Conservation (phyloP, 2,113 vertebrate species). For the Otis tarda region DNA sequence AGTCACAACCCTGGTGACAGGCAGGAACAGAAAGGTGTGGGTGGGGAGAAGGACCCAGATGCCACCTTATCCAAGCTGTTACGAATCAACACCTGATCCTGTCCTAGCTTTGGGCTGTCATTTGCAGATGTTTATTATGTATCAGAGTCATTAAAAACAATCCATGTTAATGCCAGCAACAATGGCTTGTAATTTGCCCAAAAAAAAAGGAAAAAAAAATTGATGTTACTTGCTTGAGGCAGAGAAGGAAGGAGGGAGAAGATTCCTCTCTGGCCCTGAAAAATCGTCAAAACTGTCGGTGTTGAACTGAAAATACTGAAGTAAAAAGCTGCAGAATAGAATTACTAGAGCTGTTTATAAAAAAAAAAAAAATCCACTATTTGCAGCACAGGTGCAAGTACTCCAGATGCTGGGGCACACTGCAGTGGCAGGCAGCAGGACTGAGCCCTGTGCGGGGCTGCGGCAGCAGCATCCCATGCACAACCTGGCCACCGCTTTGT, state of each 20-base stretch:
- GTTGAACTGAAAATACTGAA: neutral
- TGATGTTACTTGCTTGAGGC: neutral
- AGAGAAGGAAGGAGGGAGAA: neutral
- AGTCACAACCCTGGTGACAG: neutral
- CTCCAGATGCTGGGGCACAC: neutral
- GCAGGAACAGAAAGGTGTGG: neutral
- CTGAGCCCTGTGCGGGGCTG: neutral
- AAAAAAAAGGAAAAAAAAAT: neutral
- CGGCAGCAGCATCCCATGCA: neutral
- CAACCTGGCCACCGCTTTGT: accelerated
- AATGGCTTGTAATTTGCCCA: neutral
- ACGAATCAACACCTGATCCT: neutral
- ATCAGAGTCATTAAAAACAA: neutral
- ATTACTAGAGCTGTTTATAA: neutral
- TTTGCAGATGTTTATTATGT: neutral
- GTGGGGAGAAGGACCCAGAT: neutral
- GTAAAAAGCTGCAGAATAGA: neutral
- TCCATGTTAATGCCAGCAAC: neutral
- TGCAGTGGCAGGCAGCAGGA: neutral
- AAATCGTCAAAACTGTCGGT: neutral
- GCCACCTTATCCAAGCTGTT: neutral
- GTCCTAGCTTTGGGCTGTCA: neutral
- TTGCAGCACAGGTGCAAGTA: neutral
- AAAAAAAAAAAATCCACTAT: neutral
- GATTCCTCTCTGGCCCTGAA: neutral